Conservation (phyloP, 2,113 vertebrate species). For the Hucho hucho region DNA sequence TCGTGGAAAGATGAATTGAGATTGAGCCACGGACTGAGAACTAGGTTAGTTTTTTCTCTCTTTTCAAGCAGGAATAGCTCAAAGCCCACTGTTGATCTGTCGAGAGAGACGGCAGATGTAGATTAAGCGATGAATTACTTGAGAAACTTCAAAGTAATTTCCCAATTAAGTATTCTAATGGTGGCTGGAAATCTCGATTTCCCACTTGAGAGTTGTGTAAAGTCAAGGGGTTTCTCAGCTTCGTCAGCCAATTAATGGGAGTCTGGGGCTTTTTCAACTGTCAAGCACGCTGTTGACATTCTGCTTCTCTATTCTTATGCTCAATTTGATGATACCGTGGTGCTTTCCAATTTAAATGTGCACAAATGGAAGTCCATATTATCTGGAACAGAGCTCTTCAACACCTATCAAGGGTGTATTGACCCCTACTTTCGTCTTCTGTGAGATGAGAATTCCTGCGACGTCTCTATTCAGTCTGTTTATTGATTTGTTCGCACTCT, state of each 20-base stretch:
- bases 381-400: not conserved
- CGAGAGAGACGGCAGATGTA: not conserved
- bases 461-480: not conserved
- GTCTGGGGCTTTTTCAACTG: slow-evolving; percentile 8
- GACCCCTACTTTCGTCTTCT: not conserved
- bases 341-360: slow-evolving; percentile 45
- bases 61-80: not conserved
- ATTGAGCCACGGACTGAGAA: no score
- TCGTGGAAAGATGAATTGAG: no score
- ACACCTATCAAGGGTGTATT: not conserved
- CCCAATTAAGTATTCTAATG: slow-evolving; percentile 8
- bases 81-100: not conserved
- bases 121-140: slow-evolving; percentile 10
- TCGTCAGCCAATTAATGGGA: slow-evolving; percentile 38
- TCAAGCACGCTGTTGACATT: slow-evolving; percentile 36
- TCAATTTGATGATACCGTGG: slow-evolving; percentile 26
- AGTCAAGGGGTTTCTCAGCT: not conserved
- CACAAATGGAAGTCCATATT: not conserved
- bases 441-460: not conserved
- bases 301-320: slow-evolving; percentile 26
- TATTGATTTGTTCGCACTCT: not conserved
- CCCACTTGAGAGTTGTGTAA: slow-evolving; percentile 16
- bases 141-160: slow-evolving; percentile 21
- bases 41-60: not conserved
- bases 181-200: slow-evolving; percentile 7